Base-by-base conservation (phyloP, 2,113 vertebrate genomes). In the Fregetta grallaria region DNA sequence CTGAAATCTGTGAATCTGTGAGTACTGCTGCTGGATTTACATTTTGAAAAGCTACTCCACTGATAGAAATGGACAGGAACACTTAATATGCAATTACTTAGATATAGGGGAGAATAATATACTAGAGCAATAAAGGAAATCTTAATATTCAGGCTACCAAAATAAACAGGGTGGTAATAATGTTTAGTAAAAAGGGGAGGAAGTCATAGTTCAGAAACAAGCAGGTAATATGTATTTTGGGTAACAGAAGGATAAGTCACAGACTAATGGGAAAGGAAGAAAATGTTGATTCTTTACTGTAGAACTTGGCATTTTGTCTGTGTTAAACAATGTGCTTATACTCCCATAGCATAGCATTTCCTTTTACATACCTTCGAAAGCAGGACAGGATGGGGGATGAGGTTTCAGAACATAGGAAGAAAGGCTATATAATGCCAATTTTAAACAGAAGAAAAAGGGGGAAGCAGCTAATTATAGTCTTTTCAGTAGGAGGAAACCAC, bases 401-500 rank as follows among this genome's bases (percentile, higher is more conserved):
- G 44, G 42, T 62, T 84, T 88, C 49, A 76, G 75, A 76, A 84
- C 29, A 55, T 36, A 61, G 77, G 80, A 94, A 80, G 86, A 94
- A 84, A 87, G 49, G 53, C 80, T 81, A 30, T 42, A 34, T 61
- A 86, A 77, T 2, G 30, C 32, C 72, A 65, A 13, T 82, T 81
- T 95, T 72, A 85, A 91, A 82, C 42, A 74, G 88, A 95, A 27
- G 36, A 12, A 93, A 74, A 97, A 61, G 22, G 34, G 53, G 49
- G 76, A 97, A 95, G 66, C 40, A 74, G 82, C 76, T 97, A 95
- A 97, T 96, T 96, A 74, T 90, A 96, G 86, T 21, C 44, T 87
- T 90, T 95, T 90, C 61, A 92, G 84, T 12, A 65, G 40, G 44
- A 97, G 91, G 91, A 94, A 97, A 63, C n/a, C 50, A 65, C 47